A percentile compares a stretch with the other conserved stretches of the same genome.
Conservation (phyloP, 2,888 invertebrate genomes). For the Heliconius sara region DNA sequence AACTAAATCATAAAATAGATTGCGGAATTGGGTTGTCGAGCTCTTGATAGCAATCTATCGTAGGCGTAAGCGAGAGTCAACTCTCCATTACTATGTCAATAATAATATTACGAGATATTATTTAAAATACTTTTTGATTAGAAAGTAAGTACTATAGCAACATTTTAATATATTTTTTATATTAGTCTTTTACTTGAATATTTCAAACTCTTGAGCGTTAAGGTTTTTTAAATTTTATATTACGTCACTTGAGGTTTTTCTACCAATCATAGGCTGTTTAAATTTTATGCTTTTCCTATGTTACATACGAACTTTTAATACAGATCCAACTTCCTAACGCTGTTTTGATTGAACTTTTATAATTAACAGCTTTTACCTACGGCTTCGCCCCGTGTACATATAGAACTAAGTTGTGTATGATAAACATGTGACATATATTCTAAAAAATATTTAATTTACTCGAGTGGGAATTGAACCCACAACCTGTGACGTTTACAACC, state of each 20-base stretch:
- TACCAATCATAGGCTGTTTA: background rate
- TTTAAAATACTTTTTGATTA: conserved; percentile 11
- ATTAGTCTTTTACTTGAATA: background rate
- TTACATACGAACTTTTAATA: background rate
- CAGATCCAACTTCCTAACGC: background rate
- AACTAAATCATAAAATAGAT: conserved; percentile 32
- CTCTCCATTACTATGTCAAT: conserved; percentile 27
- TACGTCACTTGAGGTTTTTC: background rate
- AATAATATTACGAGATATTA: conserved; percentile 17
- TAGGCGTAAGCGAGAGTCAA: conserved; percentile 44
- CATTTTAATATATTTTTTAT: background rate
- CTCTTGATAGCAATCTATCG: conserved; percentile 38
- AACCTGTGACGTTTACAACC: too few species aligned
- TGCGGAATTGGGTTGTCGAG: conserved; percentile 43
- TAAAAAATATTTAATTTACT: too few species aligned
- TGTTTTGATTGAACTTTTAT: background rate
- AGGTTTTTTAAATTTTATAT: background rate
- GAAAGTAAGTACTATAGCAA: background rate
- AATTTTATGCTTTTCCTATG: background rate
- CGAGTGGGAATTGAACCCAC: too few species aligned
- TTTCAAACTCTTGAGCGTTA: background rate
- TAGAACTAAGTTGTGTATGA: too few species aligned
- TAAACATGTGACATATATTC: too few species aligned
- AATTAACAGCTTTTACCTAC: background rate
- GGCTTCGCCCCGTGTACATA: background rate